Evolutionary conservation across 2,113 vertebrate genomes (phyloP), one percentile per base, ranked within the genome.

Genomic region (Numenius arquata): DNA sequence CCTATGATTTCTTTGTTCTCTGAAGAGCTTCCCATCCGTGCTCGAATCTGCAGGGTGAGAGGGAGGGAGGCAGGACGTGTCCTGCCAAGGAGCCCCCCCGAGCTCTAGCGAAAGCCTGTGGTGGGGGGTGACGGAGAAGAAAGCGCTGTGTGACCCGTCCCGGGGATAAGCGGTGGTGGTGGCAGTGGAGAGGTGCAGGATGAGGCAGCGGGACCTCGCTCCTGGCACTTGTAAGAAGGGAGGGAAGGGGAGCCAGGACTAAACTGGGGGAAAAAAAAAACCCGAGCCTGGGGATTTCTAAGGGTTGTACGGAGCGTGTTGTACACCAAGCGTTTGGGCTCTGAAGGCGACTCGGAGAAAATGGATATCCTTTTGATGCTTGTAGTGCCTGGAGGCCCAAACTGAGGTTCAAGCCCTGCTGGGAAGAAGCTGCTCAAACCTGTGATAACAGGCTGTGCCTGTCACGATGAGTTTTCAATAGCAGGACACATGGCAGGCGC

Each of bases 381-480:
- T 30, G 20, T 48, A 56, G 29, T 58, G 94, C 95, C 93, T 21
- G 73, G 40, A 87, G 89, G 91, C 61, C 71, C 48, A 30, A 67
- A 27, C 25, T 5, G 56, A 85, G 73, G 41, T 80, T 78, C 70
- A 18, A 89, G 53, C 53, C 95, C 96, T 62, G 77, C 96, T 97
- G 96, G 85, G 95, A 85, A 96, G 95, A 93, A 96, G 91, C 95
- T 97, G 94, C 94, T 95, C 91, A 32, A 11, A 89, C 53, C 95
- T 85, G 71, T 56, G 68, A 30, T 12, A 34, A 76, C 96, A 97
- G 95, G 61, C 96, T 95, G 96, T 40, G 76, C 86, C 93, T 92
- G 96, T 94, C 93, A 88, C 8, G 2, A 21, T 45, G 92, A 56
- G 77, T 83, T 90, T 90, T 47, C 85, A 52, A 8, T 5, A 41